Conservation (phyloP, 2,113 vertebrate genomes). For the Notothenia rossii region DNA sequence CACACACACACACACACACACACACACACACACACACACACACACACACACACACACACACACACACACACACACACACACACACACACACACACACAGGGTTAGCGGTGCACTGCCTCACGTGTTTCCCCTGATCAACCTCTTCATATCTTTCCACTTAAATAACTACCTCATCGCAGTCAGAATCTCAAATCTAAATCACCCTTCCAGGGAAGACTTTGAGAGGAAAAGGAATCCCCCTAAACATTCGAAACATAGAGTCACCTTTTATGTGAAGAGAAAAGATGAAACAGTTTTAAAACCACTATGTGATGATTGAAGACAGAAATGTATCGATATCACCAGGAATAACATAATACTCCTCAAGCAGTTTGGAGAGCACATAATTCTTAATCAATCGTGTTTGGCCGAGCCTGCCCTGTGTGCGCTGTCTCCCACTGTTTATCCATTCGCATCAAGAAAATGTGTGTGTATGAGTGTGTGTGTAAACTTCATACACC, state of each 20-base stretch:
- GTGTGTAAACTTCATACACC: conserved; percentile 50
- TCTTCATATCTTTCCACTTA: conserved; percentile 56
- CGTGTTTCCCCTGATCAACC: conserved; percentile 44
- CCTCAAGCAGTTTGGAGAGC: conserved; percentile 51
- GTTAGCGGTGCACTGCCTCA: conserved; percentile 28
- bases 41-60: conserved; percentile 43
- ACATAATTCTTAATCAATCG: conserved; percentile 69
- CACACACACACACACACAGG: conserved; percentile 24
- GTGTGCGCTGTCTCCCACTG: conserved; percentile 53
- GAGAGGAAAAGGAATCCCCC: not conserved
- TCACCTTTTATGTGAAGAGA: conserved; percentile 9
- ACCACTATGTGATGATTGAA: conserved; percentile 3
- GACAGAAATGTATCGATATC: conserved; percentile 27
- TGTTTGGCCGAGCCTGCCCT: conserved; percentile 49
- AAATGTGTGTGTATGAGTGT: conserved; percentile 5
- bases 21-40: conserved; percentile 35
- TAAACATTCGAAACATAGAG: not conserved
- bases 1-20: conserved; percentile 38
- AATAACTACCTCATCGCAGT: conserved; percentile 29
- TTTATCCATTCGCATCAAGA: conserved; percentile 55
- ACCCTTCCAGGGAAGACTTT: not conserved
- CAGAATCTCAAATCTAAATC: conserved; percentile 29
- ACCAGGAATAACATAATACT: conserved; percentile 35
- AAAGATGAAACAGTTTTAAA: not conserved
- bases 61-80: conserved; percentile 35